Conservation (phyloP, 2,888 invertebrate species). For the Polymixis flavicincta region DNA sequence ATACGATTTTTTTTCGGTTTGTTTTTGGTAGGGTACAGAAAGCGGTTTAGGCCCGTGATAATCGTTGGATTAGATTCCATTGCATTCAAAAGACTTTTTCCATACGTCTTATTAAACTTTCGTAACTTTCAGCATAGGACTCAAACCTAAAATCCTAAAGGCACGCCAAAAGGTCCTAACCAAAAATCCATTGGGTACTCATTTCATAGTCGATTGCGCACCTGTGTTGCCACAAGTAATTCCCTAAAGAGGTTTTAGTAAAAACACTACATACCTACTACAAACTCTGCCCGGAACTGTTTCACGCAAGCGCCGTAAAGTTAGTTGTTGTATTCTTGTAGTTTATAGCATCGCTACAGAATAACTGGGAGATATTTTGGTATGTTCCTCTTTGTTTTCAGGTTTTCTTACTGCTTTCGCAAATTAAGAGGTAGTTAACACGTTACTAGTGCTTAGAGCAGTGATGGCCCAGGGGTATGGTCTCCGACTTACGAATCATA, state of each 20-base stretch:
- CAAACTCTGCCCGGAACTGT: neutral
- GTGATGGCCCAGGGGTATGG: too few relatives aligned
- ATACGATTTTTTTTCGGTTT: too few relatives aligned
- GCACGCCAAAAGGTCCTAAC: neutral
- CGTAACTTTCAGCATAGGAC: neutral
- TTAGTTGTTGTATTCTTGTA: neutral
- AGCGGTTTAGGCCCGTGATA: neutral
- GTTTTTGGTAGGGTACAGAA: too few relatives aligned
- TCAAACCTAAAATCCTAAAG: neutral
- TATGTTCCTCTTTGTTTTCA: neutral
- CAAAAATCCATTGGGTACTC: constrained; percentile 22
- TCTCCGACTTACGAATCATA: too few relatives aligned
- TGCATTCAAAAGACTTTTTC: neutral
- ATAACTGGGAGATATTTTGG: constrained; percentile 2
- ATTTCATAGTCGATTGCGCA: constrained; percentile 31
- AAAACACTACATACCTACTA: neutral
- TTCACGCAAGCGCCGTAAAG: neutral
- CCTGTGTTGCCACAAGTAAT: neutral
- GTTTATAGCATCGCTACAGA: neutral
- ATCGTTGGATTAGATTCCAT: neutral
- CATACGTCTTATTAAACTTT: neutral
- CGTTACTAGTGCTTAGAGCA: neutral
- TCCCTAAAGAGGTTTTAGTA: neutral
- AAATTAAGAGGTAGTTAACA: neutral
- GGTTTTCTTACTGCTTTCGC: neutral